Conservation (phyloP, 23 tunicate genomes). For the Halocynthia aurantium region DNA sequence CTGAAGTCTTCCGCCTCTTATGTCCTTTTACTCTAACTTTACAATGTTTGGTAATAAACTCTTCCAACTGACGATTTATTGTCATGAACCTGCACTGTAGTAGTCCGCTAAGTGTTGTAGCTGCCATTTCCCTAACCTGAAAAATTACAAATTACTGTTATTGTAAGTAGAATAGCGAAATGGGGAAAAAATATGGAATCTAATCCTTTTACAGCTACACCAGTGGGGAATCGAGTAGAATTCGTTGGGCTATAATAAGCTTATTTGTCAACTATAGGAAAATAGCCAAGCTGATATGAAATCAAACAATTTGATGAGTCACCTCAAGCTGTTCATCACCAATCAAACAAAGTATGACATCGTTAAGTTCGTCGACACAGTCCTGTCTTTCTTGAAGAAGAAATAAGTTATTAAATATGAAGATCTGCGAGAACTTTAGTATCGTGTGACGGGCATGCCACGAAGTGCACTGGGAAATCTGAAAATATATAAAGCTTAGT, state of each 20-base stretch:
- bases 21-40: conserved; percentile 13
- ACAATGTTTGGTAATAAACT: conserved; percentile 20
- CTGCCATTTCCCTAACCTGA: conserved; percentile 53
- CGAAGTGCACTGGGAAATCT: conserved; percentile 38
- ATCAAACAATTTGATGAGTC: background rate
- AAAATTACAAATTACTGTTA: background rate
- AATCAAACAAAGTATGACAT: conserved; percentile 34
- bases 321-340: conserved; percentile 80
- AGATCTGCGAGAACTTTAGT: conserved; percentile 67
- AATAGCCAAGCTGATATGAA: background rate
- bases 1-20: conserved; percentile 5
- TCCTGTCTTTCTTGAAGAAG: conserved; percentile 9
- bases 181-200: background rate
- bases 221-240: background rate
- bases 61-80: conserved; percentile 18
- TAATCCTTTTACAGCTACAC: background rate
- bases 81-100: conserved; percentile 66
- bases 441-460: conserved; percentile 88
- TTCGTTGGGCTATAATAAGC: too few relatives aligned
- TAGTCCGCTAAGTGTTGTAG: conserved; percentile 69
- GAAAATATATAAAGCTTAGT: background rate
- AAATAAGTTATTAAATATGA: conserved; percentile 72
- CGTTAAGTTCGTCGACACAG: conserved; percentile 1
- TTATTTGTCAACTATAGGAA: background rate
- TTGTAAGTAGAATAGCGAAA: too few relatives aligned